Evolutionary conservation across 2,113 vertebrate species (phyloP).

Genomic region (Microcebus griseorufus): DNA sequence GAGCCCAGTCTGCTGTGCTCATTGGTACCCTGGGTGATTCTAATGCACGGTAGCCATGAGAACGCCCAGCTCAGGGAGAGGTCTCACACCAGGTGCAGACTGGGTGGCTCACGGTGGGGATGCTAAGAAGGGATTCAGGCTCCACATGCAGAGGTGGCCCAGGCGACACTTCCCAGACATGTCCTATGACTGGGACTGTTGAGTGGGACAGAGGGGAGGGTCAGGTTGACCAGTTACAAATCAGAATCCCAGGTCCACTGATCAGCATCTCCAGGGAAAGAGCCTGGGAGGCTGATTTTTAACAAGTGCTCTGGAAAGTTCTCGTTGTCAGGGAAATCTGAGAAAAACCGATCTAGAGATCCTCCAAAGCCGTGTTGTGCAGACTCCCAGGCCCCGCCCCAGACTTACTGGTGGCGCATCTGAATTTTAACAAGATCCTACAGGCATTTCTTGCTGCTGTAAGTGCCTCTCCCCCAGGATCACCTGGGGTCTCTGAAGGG

Average conservation of each 20-base stretch:
- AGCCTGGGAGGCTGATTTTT: neutral
- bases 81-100: too few relatives aligned
- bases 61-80: neutral
- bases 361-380: neutral
- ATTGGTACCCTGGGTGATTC: neutral
- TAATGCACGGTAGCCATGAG: fast-evolving
- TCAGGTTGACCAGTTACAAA: neutral
- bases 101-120: neutral
- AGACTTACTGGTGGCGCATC: neutral
- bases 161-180: neutral
- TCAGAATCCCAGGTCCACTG: neutral
- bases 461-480: neutral
- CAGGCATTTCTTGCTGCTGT: neutral
- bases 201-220: fast-evolving
- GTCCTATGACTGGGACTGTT: neutral
- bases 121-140: neutral
- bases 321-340: neutral
- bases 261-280: neutral
- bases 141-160: too few relatives aligned
- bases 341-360: neutral
- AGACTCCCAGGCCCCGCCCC: neutral
- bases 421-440: neutral
- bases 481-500: neutral
- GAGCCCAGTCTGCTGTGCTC: neutral
- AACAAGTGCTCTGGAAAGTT: neutral